Evolutionary conservation across 1,140 invertebrate genomes (phyloP).

Genomic region (Meloidogyne floridensis): DNA sequence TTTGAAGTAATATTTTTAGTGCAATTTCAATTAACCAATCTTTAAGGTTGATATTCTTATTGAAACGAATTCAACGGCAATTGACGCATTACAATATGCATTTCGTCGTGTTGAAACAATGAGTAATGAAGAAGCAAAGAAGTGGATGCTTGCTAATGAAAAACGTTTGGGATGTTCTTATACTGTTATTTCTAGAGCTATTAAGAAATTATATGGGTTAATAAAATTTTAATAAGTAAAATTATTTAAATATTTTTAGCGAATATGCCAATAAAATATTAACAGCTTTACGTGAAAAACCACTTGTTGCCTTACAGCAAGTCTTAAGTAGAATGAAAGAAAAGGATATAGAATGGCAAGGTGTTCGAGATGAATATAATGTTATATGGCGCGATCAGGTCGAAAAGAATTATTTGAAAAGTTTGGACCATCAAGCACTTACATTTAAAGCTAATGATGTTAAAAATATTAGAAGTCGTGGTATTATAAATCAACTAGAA

Average conservation of each 20-base stretch:
- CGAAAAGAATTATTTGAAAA: constrained; percentile 96
- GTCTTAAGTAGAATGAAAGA: constrained; percentile 83
- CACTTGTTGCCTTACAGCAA: constrained; percentile 87
- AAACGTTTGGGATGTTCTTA: constrained; percentile 83
- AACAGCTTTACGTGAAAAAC: constrained; percentile 92
- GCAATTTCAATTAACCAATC: not conserved
- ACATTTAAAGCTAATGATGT: constrained; percentile 98
- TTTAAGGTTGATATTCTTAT: constrained; percentile 91
- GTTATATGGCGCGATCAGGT: constrained; percentile 97
- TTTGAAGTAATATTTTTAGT: not conserved
- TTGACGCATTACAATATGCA: constrained; percentile 85
- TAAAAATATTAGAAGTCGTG: constrained; percentile 90
- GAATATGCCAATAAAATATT: constrained; percentile 93
- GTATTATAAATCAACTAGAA: constrained; percentile 92
- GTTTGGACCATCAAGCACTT: constrained; percentile 94
- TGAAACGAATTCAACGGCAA: constrained; percentile 90
- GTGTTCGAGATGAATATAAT: constrained; percentile 94
- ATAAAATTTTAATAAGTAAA: not conserved
- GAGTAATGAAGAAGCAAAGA: constrained; percentile 82
- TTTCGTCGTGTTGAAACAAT: constrained; percentile 87
- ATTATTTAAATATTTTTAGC: constrained; percentile 78
- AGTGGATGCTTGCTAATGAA: constrained; percentile 86
- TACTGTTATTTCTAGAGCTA: constrained; percentile 47
- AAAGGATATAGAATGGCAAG: constrained; percentile 96
- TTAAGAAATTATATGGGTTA: constrained; percentile 54